phyloP scores from a whole-genome alignment of 1,140 invertebrate genomes.

The Bombus vancouverensis region DNA sequence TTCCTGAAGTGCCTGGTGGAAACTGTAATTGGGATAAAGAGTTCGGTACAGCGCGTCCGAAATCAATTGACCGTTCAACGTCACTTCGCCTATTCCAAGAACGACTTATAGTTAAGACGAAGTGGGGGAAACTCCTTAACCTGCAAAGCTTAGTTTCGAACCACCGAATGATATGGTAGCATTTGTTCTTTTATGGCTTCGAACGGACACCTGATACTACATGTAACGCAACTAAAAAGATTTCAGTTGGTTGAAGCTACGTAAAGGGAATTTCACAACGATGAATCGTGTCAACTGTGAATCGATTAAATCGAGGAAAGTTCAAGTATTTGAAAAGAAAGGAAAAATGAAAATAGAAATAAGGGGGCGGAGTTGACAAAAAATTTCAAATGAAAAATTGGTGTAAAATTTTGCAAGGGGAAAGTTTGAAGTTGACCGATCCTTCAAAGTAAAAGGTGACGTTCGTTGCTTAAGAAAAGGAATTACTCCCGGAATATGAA shows the following conservation, averaged over 20 bases:
- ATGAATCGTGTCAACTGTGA: neutral
- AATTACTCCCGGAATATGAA: constrained; percentile 20
- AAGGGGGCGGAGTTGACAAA: neutral
- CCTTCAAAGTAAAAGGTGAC: too few species aligned
- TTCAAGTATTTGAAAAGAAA: neutral
- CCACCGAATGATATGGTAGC: neutral
- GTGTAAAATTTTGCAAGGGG: neutral
- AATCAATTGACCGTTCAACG: neutral
- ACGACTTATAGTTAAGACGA: neutral
- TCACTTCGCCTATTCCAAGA: neutral
- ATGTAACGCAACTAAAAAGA: too few species aligned
- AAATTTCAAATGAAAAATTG: too few species aligned
- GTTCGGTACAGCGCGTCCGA: neutral
- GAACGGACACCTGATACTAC: neutral
- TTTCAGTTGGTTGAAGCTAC: neutral
- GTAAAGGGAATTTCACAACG: neutral
- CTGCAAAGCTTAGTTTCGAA: neutral
- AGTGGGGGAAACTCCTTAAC: neutral
- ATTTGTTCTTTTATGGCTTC: neutral
- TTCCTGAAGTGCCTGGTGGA: neutral
- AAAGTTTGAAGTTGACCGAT: neutral
- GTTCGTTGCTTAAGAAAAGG: neutral
- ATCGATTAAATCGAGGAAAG: neutral
- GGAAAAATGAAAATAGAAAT: neutral
- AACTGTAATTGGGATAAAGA: neutral